Evolutionary conservation across 2,888 invertebrate genomes (phyloP).

Genomic region (Acleris literana): DNA sequence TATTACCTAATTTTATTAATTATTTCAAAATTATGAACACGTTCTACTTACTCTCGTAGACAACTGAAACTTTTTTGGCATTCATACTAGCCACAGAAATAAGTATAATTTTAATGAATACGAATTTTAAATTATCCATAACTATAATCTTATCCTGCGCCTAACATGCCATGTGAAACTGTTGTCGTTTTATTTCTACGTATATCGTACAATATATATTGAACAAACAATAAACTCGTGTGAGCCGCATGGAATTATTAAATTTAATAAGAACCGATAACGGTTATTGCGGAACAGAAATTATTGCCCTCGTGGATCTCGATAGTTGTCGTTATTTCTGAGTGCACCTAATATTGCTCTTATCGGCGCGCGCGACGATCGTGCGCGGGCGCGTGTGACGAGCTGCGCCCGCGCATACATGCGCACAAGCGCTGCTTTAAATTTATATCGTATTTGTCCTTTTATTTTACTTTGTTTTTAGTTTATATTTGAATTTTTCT

Average conservation of each 20-base stretch:
- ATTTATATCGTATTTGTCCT: too few species aligned
- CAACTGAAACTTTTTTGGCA: too few species aligned
- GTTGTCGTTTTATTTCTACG: background rate
- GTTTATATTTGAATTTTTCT: too few species aligned
- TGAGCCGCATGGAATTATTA: slow-evolving; percentile 56
- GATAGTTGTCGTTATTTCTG: slow-evolving; percentile 73
- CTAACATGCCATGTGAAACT: too few species aligned
- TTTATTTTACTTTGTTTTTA: too few species aligned
- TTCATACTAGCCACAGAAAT: too few species aligned
- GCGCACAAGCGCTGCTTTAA: background rate
- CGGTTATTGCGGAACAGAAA: slow-evolving; percentile 71
- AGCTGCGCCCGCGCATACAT: slow-evolving; percentile 33
- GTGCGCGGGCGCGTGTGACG: slow-evolving; percentile 60
- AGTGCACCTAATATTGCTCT: slow-evolving; percentile 68
- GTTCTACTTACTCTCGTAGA: too few species aligned
- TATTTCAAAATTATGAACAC: too few species aligned
- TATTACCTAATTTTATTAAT: too few species aligned
- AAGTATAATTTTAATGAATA: too few species aligned
- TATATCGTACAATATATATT: background rate
- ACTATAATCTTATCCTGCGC: too few species aligned
- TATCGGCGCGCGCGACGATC: slow-evolving; percentile 73
- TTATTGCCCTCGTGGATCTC: slow-evolving; percentile 81
- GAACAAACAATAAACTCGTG: slow-evolving; percentile 40
- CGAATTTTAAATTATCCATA: too few species aligned
- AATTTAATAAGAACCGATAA: slow-evolving; percentile 80